phyloP scores from a whole-genome alignment of 37 sponge, comb jelly and placozoan genomes.

The Chondrilla cf. caribensis region DNA sequence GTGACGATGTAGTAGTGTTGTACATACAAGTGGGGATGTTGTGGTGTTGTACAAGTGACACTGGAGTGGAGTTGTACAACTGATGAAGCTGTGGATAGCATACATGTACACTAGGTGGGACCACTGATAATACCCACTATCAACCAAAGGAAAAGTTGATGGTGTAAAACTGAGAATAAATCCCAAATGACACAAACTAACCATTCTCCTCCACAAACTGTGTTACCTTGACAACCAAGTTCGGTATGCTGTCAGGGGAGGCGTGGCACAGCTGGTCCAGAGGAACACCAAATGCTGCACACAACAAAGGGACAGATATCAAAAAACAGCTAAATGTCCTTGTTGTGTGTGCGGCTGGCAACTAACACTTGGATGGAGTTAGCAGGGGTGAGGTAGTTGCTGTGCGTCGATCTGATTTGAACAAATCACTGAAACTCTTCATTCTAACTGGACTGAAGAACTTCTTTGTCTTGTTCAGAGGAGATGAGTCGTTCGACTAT shows the following conservation, averaged over 20 bases:
- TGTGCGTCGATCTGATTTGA: neutral
- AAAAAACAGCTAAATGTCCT: neutral
- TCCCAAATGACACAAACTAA: neutral
- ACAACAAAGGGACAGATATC: no score
- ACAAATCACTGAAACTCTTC: neutral
- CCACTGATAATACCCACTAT: no score
- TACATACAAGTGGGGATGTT: no score
- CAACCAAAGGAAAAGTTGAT: no score
- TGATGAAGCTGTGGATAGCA: no score
- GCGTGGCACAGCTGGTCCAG: neutral
- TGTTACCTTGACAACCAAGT: constrained; percentile 27
- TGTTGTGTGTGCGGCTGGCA: neutral
- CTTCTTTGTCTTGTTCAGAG: neutral
- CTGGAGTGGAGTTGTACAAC: no score
- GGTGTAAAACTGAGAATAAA: no score
- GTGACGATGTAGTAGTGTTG: no score
- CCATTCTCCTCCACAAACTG: constrained; percentile 22
- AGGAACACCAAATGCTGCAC: constrained; percentile 24
- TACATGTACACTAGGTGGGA: no score
- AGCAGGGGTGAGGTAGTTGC: neutral
- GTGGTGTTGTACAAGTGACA: no score
- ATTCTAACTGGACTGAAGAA: neutral
- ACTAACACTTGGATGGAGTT: neutral
- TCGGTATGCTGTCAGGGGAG: neutral
- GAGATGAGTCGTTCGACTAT: neutral